Base-by-base conservation (phyloP, 2,797 vertebrate species). In the Thripadectes ignobilis region DNA sequence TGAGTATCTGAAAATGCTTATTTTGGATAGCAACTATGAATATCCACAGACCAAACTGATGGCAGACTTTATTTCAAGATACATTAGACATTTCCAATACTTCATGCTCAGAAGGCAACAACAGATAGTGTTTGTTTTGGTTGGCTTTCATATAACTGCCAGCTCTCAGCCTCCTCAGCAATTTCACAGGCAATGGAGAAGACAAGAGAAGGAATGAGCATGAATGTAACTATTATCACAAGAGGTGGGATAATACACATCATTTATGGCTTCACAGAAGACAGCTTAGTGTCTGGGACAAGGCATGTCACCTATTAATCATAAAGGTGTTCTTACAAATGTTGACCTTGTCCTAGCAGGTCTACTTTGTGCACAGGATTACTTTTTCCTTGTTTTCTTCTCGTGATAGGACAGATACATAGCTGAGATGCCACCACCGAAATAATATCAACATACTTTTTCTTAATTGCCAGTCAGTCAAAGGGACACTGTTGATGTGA, bases 41-140 rank as follows among this genome's bases (percentile, higher is more conserved):
- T 88, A 89, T 95, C 45, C 61, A 23, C 69, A 94, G 85, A 93
- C 86, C 89, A 94, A 96, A 95, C 88, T 49, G 71, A 77, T 81
- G 85, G 66, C 81, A 75, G 90, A 73, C 91, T 91, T 83, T 74
- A 67, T 88, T 95, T 95, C 69, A 94, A 88, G 88, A 80, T 67
- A 75, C 7, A 9, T 69, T 79, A 87, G 68, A 78, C 55, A 27
- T 91, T 93, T 96, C 79, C 89, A 95, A 20, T 54, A 92, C 38
- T 81, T 95, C 68, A 48, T 72, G 41, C 81, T 81, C 46, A 82
- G 75, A 95, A 87, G 62, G 84, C 61, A 72, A 74, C 16, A 84
- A 74, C 26, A 74, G 88, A 93, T 92, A 90, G 39, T 67, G 48
- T 93, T 95, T 97, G 72, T 89, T 95, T 92, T 72, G 2, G 6